Conservation (phyloP, 1,140 invertebrate genomes). For the Drosophila triauraria region DNA sequence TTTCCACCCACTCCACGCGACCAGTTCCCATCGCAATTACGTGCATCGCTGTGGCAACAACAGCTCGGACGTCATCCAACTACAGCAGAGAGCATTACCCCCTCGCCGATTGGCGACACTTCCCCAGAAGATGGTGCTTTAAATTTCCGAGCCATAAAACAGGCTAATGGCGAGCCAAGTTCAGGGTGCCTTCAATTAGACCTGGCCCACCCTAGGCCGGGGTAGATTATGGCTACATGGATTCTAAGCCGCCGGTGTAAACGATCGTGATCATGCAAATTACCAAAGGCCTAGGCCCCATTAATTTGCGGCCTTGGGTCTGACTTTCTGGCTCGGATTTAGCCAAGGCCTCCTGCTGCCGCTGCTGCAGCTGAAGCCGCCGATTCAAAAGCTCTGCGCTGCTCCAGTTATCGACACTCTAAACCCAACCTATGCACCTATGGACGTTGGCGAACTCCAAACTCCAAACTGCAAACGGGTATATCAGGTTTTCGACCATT, state of each 20-base stretch:
- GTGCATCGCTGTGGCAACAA: slow-evolving; percentile 49
- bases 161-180: slow-evolving; percentile 60
- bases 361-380: slow-evolving; percentile 32
- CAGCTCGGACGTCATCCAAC: slow-evolving; percentile 22
- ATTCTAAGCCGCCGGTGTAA: slow-evolving; percentile 26
- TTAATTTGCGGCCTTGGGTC: slow-evolving; percentile 32
- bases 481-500: slow-evolving; percentile 39
- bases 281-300: slow-evolving; percentile 41
- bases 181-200: slow-evolving; percentile 45
- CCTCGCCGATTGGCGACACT: slow-evolving; percentile 41
- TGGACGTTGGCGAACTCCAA: slow-evolving; percentile 20
- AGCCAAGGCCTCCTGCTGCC: slow-evolving; percentile 60
- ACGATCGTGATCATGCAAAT: slow-evolving; percentile 29
- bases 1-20: slow-evolving; percentile 50
- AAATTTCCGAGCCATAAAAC: slow-evolving; percentile 55
- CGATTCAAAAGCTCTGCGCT: slow-evolving; percentile 51
- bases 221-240: background rate
- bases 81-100: slow-evolving; percentile 29
- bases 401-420: slow-evolving; percentile 67
- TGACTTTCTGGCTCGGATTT: slow-evolving; percentile 23
- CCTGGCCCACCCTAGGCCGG: background rate
- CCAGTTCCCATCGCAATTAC: slow-evolving; percentile 58
- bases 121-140: slow-evolving; percentile 3
- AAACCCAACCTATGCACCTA: slow-evolving; percentile 64
- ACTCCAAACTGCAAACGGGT: slow-evolving; percentile 31